These are phyloP conservation scores for Drosophila seguyi DNA, from an alignment of 1,140 invertebrate species.

Conservation along the genomic window DNA sequence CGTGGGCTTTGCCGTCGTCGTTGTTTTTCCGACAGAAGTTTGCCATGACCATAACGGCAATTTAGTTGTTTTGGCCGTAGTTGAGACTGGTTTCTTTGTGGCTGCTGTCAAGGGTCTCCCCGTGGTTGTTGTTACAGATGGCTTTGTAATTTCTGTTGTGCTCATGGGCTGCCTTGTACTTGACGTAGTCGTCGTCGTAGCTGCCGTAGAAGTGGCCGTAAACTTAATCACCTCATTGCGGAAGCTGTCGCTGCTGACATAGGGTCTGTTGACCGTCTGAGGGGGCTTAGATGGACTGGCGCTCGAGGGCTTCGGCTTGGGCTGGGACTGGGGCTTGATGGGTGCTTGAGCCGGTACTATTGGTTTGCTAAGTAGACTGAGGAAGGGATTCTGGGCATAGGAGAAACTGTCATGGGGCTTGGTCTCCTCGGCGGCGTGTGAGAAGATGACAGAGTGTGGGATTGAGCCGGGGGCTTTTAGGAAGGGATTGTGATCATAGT, in stretches of 20 bases:
- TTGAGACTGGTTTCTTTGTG: constrained; percentile 34
- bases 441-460: constrained; percentile 4
- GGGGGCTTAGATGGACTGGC: constrained; percentile 25
- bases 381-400: constrained; percentile 52
- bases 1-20: constrained; percentile 17
- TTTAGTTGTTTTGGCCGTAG: constrained; percentile 18
- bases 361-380: constrained; percentile 41
- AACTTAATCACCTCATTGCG: constrained; percentile 69
- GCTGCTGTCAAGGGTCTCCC: constrained; percentile 21
- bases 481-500: constrained; percentile 61
- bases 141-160: constrained; percentile 23
- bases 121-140: constrained; percentile 33
- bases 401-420: constrained; percentile 25
- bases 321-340: constrained; percentile 10
- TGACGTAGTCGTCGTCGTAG: constrained; percentile 30
- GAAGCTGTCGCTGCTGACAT: constrained; percentile 68
- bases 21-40: constrained; percentile 36
- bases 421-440: not conserved
- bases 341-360: constrained; percentile 29
- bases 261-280: constrained; percentile 33
- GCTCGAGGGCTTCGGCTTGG: constrained; percentile 11
- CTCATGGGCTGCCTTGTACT: constrained; percentile 17
- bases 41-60: constrained; percentile 47
- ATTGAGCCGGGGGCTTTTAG: constrained; percentile 33
- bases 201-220: constrained; percentile 56